A percentile compares a stretch with the other conserved stretches of the same genome.
Conservation (phyloP, 2,797 vertebrate genomes). For the Pseudochirops corinnae region DNA sequence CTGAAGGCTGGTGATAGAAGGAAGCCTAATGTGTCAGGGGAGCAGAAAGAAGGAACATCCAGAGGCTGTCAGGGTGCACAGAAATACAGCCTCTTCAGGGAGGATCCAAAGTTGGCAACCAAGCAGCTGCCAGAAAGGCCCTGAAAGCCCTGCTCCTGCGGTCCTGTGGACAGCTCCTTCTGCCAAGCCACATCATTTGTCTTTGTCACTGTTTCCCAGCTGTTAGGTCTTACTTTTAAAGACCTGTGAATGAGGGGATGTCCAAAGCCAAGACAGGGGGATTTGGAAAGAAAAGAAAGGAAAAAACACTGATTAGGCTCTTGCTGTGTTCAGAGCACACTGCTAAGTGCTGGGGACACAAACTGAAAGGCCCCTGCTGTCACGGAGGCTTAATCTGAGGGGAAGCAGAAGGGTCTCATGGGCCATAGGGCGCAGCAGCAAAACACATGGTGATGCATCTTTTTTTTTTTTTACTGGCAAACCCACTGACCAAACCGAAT, state of each 20-base stretch:
- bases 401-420: not conserved
- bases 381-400: not conserved
- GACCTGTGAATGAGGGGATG: not conserved
- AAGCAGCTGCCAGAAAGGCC: not conserved
- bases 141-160: not conserved
- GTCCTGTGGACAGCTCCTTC: not conserved
- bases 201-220: conserved; percentile 53
- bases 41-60: not conserved
- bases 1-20: not conserved
- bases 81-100: not conserved
- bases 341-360: no score
- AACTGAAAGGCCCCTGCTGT: not conserved
- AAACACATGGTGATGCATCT: not conserved
- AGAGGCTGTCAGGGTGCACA: not conserved
- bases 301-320: not conserved
- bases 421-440: no score
- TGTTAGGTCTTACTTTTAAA: conserved; percentile 55
- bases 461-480: not conserved
- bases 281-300: not conserved
- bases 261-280: not conserved
- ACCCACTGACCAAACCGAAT: not conserved
- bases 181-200: conserved; percentile 41
- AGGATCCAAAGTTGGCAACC: not conserved
- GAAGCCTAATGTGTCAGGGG: not conserved
- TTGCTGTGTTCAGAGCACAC: not conserved